phyloP scores from a whole-genome alignment of 2,888 invertebrate species.

The Conistra vaccinii region DNA sequence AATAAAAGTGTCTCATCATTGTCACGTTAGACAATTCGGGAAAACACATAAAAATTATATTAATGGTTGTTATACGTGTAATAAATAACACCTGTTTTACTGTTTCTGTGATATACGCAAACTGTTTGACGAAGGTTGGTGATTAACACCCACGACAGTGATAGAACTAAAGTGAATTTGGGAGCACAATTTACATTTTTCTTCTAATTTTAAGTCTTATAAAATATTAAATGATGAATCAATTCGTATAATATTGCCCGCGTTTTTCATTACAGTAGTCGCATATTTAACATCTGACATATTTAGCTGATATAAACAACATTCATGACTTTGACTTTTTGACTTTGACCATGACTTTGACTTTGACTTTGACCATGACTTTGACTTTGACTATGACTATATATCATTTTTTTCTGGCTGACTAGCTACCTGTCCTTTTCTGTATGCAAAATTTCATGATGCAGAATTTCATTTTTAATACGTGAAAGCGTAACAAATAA shows the following conservation, averaged over 20 bases:
- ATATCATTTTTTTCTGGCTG: no score
- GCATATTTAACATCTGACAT: no score
- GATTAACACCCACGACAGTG: slow-evolving; percentile 42
- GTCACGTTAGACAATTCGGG: slow-evolving; percentile 35
- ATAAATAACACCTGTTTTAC: slow-evolving; percentile 54
- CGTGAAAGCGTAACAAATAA: no score
- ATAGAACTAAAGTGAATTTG: neutral
- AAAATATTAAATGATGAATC: neutral
- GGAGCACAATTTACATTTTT: neutral
- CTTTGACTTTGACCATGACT: no score
- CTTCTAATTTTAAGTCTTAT: neutral
- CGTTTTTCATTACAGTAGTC: no score
- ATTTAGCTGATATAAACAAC: no score
- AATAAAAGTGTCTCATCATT: slow-evolving; percentile 31
- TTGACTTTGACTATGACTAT: no score
- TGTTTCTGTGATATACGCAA: slow-evolving; percentile 32
- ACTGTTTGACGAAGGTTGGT: slow-evolving; percentile 19
- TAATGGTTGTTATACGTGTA: slow-evolving; percentile 24
- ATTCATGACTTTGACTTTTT: no score
- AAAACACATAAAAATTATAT: slow-evolving; percentile 36
- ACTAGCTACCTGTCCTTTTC: no score
- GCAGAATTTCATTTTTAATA: no score
- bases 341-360: no score
- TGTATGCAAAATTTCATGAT: no score
- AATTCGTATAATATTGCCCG: neutral